Percentiles rank a stretch among this genome's conserved stretches.
Conservation (phyloP, 2,888 invertebrate genomes). For the Tenthredo distinguenda region DNA sequence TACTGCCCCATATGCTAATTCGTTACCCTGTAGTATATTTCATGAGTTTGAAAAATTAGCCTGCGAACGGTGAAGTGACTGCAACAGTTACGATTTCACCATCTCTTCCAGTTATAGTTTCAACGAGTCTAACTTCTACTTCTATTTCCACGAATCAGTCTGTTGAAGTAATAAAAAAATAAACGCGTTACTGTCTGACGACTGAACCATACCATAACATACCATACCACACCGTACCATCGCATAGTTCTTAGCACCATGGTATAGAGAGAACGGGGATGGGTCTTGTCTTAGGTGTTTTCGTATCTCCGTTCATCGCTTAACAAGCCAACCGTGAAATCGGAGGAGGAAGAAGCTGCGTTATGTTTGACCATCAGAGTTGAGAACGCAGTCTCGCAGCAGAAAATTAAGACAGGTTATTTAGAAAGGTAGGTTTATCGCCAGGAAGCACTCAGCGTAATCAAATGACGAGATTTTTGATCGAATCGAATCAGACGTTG, state of each 20-base stretch:
- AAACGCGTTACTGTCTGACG: neutral
- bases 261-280: neutral
- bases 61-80: neutral
- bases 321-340: conserved; percentile 75
- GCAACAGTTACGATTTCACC: neutral
- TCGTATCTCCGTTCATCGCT: conserved; percentile 74
- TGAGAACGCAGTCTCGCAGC: neutral
- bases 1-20: neutral
- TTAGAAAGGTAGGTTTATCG: neutral
- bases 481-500: neutral
- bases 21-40: neutral
- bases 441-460: neutral
- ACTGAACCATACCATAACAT: neutral
- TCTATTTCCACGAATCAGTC: neutral
- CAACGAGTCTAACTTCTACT: neutral
- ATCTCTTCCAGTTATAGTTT: neutral
- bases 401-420: neutral
- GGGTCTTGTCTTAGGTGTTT: conserved; percentile 68
- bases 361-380: neutral
- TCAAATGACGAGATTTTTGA: neutral
- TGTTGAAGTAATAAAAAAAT: neutral
- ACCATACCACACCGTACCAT: too few relatives aligned
- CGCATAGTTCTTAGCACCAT: neutral
- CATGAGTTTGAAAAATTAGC: neutral
- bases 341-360: conserved; percentile 64